phyloP scores from a whole-genome alignment of 64 coral and sea anemone genomes.

The Porites lutea region DNA sequence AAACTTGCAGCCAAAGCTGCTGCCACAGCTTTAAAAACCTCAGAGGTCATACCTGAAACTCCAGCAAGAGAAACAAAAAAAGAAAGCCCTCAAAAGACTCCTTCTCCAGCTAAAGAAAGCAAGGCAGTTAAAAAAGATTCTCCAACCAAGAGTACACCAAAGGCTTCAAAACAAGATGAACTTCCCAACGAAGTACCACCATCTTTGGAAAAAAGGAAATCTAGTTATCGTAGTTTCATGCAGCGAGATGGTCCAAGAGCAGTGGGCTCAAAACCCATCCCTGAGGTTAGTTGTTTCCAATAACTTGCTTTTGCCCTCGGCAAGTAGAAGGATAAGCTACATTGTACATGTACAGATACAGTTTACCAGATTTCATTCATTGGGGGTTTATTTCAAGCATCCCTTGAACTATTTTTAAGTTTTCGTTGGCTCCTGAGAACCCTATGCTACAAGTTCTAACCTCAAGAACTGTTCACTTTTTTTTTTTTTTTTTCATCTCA shows the following conservation, averaged over 20 bases:
- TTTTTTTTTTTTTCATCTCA: too few species aligned
- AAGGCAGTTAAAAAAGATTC: constrained; percentile 57
- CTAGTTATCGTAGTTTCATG: constrained; percentile 91
- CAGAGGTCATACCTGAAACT: constrained; percentile 2
- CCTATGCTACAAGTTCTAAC: too few species aligned
- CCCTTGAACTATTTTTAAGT: too few species aligned
- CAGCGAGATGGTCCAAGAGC: constrained; percentile 79
- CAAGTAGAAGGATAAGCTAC: not conserved
- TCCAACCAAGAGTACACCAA: constrained; percentile 51
- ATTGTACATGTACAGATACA: too few species aligned
- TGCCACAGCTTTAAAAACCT: constrained; percentile 21
- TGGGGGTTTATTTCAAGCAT: too few species aligned
- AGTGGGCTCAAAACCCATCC: constrained; percentile 85
- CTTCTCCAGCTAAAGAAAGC: constrained; percentile 28
- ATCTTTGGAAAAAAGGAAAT: constrained; percentile 92
- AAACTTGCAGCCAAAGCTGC: constrained; percentile 50
- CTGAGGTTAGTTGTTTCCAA: constrained; percentile 49
- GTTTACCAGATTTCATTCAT: too few species aligned
- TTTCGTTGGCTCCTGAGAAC: too few species aligned
- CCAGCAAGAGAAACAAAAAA: not conserved
- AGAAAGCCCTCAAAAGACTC: constrained; percentile 58
- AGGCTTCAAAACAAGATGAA: not conserved
- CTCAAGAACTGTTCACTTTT: too few species aligned
- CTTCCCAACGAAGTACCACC: constrained; percentile 66
- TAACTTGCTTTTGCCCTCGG: not conserved